A percentile compares a stretch with the other conserved stretches of the same genome.
phyloP scores from a whole-genome alignment of 2,797 vertebrate genomes.

The Garrulus glandarius region DNA sequence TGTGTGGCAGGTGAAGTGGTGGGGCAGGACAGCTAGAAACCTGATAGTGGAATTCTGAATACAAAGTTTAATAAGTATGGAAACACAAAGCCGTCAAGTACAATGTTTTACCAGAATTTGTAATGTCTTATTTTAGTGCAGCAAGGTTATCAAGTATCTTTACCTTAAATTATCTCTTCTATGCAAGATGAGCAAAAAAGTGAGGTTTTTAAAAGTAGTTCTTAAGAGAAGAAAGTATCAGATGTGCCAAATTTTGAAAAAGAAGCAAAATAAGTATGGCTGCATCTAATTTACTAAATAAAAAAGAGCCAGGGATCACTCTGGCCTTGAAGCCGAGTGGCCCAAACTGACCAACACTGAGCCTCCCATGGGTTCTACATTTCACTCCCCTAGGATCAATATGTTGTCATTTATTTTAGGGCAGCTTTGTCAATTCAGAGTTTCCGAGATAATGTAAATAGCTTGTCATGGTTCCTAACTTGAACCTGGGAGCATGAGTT shows the following conservation, averaged over 20 bases:
- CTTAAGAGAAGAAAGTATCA: not conserved
- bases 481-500: not conserved
- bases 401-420: not conserved
- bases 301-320: not conserved
- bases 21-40: not conserved
- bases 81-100: not conserved
- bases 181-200: not conserved
- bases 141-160: not conserved
- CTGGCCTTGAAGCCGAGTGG: not conserved
- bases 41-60: not conserved
- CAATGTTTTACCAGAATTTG: not conserved
- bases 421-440: not conserved
- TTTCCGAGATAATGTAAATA: not conserved
- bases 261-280: not conserved
- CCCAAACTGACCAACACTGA: not conserved
- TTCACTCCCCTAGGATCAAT: not conserved
- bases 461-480: not conserved
- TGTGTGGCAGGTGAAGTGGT: not conserved
- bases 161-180: not conserved
- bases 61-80: not conserved
- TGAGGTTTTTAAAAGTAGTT: not conserved
- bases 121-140: not conserved
- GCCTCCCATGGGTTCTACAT: not conserved
- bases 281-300: not conserved
- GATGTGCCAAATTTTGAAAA: not conserved